Conservation (phyloP, 53 echinoderm and acorn worm genomes). For the Glandiceps talaboti region DNA sequence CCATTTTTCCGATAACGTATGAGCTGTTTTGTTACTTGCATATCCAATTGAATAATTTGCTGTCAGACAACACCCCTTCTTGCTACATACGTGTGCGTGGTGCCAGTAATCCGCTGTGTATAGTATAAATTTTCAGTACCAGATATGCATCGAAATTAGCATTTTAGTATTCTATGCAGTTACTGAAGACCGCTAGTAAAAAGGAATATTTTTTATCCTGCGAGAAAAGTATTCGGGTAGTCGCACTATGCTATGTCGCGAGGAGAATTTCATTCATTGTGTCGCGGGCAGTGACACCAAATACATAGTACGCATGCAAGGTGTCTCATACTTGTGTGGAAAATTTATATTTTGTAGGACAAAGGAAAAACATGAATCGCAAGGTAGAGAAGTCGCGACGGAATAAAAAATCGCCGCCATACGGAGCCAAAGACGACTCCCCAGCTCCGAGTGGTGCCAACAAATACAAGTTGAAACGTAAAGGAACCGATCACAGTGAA, state of each 20-base stretch:
- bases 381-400: constrained; percentile 35
- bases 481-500: not conserved
- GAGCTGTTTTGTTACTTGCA: not conserved
- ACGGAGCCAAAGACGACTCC: constrained; percentile 1
- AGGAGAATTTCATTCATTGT: not conserved
- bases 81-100: not conserved
- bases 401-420: constrained; percentile 30
- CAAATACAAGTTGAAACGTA: not conserved
- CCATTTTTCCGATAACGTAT: not conserved
- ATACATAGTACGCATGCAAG: not conserved
- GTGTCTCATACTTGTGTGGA: not conserved
- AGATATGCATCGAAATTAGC: too few relatives aligned
- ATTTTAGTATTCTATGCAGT: too few relatives aligned
- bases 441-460: constrained; percentile 17
- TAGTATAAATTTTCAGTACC: too few relatives aligned
- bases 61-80: not conserved
- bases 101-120: too few relatives aligned
- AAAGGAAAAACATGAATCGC: constrained; percentile 21
- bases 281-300: not conserved
- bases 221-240: too few relatives aligned
- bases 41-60: not conserved
- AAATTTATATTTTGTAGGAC: not conserved
- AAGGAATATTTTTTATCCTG: too few relatives aligned
- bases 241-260: not conserved
- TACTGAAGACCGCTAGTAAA: too few relatives aligned